Conservation (phyloP, 2,888 invertebrate species). For the Anodontia alba region DNA sequence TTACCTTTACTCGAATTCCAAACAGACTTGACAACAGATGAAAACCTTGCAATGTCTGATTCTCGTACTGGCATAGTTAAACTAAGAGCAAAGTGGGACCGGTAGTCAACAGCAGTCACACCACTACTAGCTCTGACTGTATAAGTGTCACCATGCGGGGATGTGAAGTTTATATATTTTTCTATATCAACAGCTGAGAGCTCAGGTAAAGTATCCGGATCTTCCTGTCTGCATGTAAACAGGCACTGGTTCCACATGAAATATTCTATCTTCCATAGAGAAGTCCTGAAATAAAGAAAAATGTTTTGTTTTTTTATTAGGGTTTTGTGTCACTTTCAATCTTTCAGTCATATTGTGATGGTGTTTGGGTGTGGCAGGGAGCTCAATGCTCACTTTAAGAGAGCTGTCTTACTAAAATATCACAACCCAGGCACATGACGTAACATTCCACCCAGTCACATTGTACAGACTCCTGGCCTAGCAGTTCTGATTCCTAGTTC, state of each 20-base stretch:
- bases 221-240: conserved; percentile 41
- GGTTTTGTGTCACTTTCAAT: too few species aligned
- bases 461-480: too few species aligned
- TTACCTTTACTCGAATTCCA: conserved; percentile 52
- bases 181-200: conserved; percentile 44
- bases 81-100: conserved; percentile 56
- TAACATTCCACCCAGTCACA: too few species aligned
- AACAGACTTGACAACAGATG: conserved; percentile 31
- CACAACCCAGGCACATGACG: too few species aligned
- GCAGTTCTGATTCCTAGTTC: too few species aligned
- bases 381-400: too few species aligned
- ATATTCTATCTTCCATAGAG: conserved; percentile 65
- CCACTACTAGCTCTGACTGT: conserved; percentile 17
- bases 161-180: conserved; percentile 42
- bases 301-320: too few species aligned
- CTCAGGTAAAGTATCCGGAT: conserved; percentile 59
- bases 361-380: too few species aligned
- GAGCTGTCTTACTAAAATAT: too few species aligned
- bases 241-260: conserved; percentile 51
- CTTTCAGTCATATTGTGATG: too few species aligned
- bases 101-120: conserved; percentile 47
- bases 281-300: conserved; percentile 41
- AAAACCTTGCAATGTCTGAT: conserved; percentile 44
- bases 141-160: conserved; percentile 39
- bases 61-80: conserved; percentile 44